These are phyloP conservation scores for Arvicanthis niloticus DNA, from an alignment of 2,113 vertebrate species.

Conservation along the genomic window DNA sequence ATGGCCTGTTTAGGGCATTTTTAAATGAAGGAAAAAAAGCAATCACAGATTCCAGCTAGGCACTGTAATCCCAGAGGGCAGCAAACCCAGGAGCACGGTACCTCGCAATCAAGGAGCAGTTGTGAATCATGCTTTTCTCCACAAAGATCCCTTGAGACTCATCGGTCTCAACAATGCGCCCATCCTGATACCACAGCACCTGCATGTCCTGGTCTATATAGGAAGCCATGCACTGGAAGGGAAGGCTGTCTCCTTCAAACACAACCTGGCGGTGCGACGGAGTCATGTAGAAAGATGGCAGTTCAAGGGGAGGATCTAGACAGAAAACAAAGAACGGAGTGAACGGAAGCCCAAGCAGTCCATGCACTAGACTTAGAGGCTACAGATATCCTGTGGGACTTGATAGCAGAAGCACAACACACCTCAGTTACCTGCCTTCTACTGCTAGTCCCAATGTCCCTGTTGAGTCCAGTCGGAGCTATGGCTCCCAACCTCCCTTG, in stretches of 20 bases:
- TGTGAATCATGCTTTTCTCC: conserved; percentile 97
- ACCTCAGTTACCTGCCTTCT: not conserved
- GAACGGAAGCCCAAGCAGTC: not conserved
- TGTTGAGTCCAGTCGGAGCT: not conserved
- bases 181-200: conserved; percentile 98
- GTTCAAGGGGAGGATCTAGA: conserved; percentile 95
- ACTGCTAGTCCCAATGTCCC: not conserved
- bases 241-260: conserved; percentile 97
- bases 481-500: no score
- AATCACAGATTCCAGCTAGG: not conserved
- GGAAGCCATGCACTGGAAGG: conserved; percentile 97
- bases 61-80: not conserved
- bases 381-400: not conserved
- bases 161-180: conserved; percentile 94
- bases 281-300: conserved; percentile 97
- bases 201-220: conserved; percentile 98
- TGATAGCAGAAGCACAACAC: not conserved
- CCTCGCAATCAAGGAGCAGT: conserved; percentile 98
- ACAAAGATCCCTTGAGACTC: conserved; percentile 97
- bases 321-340: not conserved
- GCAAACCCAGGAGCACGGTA: conserved; percentile 76
- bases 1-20: not conserved
- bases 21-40: conserved; percentile 3
- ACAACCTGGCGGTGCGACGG: conserved; percentile 97
- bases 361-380: not conserved